These are phyloP conservation scores for Macropis europaea DNA, from an alignment of 2,888 invertebrate genomes.

Conservation along the genomic window DNA sequence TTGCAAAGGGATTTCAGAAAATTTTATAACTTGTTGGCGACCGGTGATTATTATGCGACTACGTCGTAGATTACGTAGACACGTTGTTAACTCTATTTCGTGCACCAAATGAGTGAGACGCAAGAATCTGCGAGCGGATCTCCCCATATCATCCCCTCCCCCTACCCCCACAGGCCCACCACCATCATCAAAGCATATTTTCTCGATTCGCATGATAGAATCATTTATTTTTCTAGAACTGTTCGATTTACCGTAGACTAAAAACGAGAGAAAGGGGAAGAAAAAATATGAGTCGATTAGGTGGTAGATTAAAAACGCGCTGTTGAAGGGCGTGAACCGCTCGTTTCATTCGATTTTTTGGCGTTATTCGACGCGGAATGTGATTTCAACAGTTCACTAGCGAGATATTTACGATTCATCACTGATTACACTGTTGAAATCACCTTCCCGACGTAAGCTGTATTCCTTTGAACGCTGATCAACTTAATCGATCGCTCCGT, in stretches of 20 bases:
- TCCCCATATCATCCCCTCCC: conserved; percentile 23
- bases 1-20: conserved; percentile 63
- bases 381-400: conserved; percentile 4
- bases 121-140: conserved; percentile 11
- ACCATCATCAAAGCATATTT: conserved; percentile 27
- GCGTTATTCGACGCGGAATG: conserved; percentile 13
- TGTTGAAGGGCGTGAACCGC: conserved; percentile 3
- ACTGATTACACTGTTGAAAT: conserved; percentile 16
- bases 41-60: conserved; percentile 55
- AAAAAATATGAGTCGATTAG: too few species aligned
- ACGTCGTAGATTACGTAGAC: conserved; percentile 47
- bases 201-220: conserved; percentile 32
- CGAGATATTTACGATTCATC: not conserved
- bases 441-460: conserved; percentile 5
- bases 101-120: conserved; percentile 25
- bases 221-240: conserved; percentile 44
- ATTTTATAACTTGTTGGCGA: conserved; percentile 64
- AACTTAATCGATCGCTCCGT: not conserved
- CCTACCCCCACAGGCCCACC: too few species aligned
- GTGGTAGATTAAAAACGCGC: conserved; percentile 16
- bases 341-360: conserved; percentile 29
- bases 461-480: conserved; percentile 10
- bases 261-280: not conserved
- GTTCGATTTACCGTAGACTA: conserved; percentile 23
- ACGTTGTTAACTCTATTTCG: conserved; percentile 41